phyloP scores from a whole-genome alignment of 2,797 vertebrate genomes.

The Gallinago nigripennis region DNA sequence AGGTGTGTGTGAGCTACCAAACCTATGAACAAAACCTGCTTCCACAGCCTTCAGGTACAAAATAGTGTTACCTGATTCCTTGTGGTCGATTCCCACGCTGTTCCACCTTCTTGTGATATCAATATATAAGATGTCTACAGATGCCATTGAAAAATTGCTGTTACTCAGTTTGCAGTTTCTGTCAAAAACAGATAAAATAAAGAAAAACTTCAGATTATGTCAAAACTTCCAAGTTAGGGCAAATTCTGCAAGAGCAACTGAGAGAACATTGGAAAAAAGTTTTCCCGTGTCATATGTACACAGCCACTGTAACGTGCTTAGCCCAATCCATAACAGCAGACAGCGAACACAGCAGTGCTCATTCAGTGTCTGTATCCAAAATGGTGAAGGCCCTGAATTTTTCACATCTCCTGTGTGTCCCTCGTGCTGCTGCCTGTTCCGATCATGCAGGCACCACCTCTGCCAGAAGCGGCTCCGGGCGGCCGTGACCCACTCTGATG shows the following conservation, averaged over 20 bases:
- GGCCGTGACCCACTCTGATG: too few species aligned
- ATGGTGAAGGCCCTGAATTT: neutral
- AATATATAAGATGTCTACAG: conserved; percentile 96
- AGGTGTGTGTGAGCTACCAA: neutral
- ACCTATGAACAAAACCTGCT: neutral
- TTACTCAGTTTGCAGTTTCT: conserved; percentile 93
- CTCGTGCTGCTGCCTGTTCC: neutral
- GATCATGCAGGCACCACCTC: neutral
- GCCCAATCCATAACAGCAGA: neutral
- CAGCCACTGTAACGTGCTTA: neutral
- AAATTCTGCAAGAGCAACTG: neutral
- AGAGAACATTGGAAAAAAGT: neutral
- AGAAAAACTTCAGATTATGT: neutral
- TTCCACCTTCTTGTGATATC: conserved; percentile 93
- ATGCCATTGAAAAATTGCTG: conserved; percentile 91
- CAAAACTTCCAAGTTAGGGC: neutral
- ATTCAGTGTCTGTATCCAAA: neutral
- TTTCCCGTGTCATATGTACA: neutral
- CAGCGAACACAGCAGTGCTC: neutral
- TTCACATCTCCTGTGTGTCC: neutral
- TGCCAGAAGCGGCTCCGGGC: neutral
- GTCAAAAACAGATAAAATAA: neutral
- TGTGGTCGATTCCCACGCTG: conserved; percentile 82
- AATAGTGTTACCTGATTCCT: conserved; percentile 84
- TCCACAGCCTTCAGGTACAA: neutral